These are phyloP conservation scores for Drosophila bifasciata DNA, from an alignment of 1,140 invertebrate species.

Conservation along the genomic window DNA sequence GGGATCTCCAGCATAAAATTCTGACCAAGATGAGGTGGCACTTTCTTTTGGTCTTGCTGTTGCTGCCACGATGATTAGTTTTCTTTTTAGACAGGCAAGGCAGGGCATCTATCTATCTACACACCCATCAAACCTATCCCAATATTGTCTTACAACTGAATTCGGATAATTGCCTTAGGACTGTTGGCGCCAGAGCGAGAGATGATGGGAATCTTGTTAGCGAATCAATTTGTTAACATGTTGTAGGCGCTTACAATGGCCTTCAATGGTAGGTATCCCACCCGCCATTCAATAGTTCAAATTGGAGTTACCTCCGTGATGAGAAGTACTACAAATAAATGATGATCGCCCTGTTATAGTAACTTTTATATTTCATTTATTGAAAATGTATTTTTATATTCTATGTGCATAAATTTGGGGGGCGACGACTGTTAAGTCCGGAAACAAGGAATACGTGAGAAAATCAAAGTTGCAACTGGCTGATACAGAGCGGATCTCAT, in stretches of 20 bases:
- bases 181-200: constrained; percentile 60
- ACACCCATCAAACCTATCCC: constrained; percentile 57
- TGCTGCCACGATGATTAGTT: constrained; percentile 57
- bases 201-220: constrained; percentile 64
- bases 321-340: too few relatives aligned
- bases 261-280: too few relatives aligned
- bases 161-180: constrained; percentile 59
- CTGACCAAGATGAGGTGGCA: constrained; percentile 65
- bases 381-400: constrained; percentile 9
- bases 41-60: constrained; percentile 40
- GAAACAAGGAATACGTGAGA: constrained; percentile 84
- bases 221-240: constrained; percentile 77
- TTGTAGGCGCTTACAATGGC: constrained; percentile 41
- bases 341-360: neutral
- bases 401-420: constrained; percentile 36
- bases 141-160: constrained; percentile 48
- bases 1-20: constrained; percentile 45
- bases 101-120: constrained; percentile 3
- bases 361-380: neutral
- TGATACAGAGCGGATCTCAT: constrained; percentile 19
- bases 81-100: constrained; percentile 10
- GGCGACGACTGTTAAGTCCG: constrained; percentile 41
- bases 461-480: constrained; percentile 49
- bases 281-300: constrained; percentile 6
- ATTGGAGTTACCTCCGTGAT: neutral